Evolutionary conservation across 2,113 vertebrate species (phyloP), one percentile per base, ranked within the genome.

Genomic region (Orthonyx spaldingii): DNA sequence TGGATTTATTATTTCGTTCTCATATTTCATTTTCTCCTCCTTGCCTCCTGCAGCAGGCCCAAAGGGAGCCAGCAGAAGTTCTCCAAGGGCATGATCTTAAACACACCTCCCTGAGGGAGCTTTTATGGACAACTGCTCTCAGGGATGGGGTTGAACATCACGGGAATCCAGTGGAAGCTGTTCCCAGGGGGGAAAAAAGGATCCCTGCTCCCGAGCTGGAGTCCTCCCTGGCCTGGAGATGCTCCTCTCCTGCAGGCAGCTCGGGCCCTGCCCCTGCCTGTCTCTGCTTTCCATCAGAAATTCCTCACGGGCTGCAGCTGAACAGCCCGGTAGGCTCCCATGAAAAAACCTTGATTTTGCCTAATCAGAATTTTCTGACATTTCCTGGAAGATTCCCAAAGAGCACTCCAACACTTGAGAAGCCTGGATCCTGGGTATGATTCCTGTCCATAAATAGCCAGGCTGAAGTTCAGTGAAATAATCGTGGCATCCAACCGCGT

Each of bases 361-460:
- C 84, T 86, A 69, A 90, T 94, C 93, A 69, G 87, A 92, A 84
- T 96, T 92, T 96, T 74, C 76, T 89, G 76, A 81, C 53, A 30
- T 92, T 86, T 64, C 59, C 84, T 96, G 94, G 94, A 95, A 95
- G 91, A 90, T 77, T 90, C 94, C 89, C 94, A 96, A 70, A 53
- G 50, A 89, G 57, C 85, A 57, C 79, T 95, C 60, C 26, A 75
- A 63, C 8, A 5, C 47, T 92, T 87, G 11, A 52, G 71, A 68
- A 80, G 76, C 68, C 86, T 84, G 94, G 76, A 55, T 74, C 39
- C 92, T 89, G 92, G 79, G 1, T 46, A 14, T 47, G 59, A 72
- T 92, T 94, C 57, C 86, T 89, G 88, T 55, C 94, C 94, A 89
- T 94, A 95, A 97, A 97, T 84, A 97, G 89, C 83, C 86, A 86